A percentile compares a stretch with the other conserved stretches of the same genome.
Evolutionary conservation across 2,113 vertebrate species (phyloP).

Genomic region (Sturnus vulgaris): DNA sequence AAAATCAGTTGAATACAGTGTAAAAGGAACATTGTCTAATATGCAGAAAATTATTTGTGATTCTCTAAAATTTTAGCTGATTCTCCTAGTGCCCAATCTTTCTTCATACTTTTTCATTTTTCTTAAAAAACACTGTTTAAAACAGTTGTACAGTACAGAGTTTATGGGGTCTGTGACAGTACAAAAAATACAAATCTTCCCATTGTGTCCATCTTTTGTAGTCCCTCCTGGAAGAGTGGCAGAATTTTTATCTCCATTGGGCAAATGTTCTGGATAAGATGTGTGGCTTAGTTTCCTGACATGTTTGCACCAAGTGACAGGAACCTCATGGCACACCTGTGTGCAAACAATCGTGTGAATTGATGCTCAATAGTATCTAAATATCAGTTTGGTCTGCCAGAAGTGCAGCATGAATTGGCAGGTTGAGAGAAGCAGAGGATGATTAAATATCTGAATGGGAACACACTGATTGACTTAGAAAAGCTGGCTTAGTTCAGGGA

Average conservation of each 20-base stretch:
- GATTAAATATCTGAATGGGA: constrained; percentile 27
- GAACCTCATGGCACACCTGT: constrained; percentile 11
- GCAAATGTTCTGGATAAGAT: not conserved
- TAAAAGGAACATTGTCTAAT: constrained; percentile 20
- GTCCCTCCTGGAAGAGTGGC: not conserved
- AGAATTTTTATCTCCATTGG: not conserved
- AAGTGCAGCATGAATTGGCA: constrained; percentile 43
- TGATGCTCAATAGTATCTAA: not conserved
- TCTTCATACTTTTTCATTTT: not conserved
- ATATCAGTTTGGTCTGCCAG: constrained; percentile 27
- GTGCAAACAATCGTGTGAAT: not conserved
- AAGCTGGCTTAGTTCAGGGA: constrained; percentile 18
- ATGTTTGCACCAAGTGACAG: not conserved
- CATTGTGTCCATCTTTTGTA: not conserved
- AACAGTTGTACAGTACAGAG: not conserved
- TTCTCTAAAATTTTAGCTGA: not conserved
- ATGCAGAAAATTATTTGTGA: not conserved
- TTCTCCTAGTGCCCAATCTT: not conserved
- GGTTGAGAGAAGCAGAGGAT: constrained; percentile 32
- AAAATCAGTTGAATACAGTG: not conserved
- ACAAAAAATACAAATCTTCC: not conserved
- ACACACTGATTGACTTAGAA: constrained; percentile 15
- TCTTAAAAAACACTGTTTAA: not conserved
- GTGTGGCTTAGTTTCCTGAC: not conserved
- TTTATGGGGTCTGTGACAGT: not conserved